A percentile compares a stretch with the other conserved stretches of the same genome.
Evolutionary conservation across 2,113 vertebrate species (phyloP).

Genomic region (Kryptolebias marmoratus): DNA sequence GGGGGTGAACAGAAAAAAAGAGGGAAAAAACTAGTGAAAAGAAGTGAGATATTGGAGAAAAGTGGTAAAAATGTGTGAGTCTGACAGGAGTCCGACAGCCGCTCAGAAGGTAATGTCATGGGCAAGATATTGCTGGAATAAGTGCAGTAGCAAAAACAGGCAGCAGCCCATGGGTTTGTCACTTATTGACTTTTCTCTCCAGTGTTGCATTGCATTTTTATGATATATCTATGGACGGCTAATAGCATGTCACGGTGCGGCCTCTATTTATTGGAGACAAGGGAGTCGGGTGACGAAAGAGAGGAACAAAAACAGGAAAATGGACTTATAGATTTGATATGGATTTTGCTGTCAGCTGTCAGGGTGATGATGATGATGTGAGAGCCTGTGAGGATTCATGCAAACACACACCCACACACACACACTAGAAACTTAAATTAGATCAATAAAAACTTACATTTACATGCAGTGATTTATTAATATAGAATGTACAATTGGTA

Average conservation of each 20-base stretch:
- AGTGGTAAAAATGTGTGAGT: constrained; percentile 20
- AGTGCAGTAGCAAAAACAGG: constrained; percentile 44
- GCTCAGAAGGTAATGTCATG: constrained; percentile 32
- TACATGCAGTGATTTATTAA: background rate
- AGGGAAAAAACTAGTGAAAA: background rate
- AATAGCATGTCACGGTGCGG: constrained; percentile 64
- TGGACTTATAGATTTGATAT: constrained; percentile 74
- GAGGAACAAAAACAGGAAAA: constrained; percentile 72
- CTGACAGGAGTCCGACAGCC: constrained; percentile 35
- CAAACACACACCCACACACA: background rate
- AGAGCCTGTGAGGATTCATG: constrained; percentile 52
- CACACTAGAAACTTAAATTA: constrained; percentile 1
- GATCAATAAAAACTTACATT: constrained; percentile 7
- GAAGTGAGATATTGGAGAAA: constrained; percentile 3
- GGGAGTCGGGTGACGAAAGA: constrained; percentile 65
- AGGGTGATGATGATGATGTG: constrained; percentile 67
- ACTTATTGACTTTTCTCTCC: constrained; percentile 73
- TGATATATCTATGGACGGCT: constrained; percentile 69
- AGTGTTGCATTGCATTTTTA: constrained; percentile 71
- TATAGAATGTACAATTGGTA: background rate
- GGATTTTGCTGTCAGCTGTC: constrained; percentile 77
- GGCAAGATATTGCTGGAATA: constrained; percentile 41
- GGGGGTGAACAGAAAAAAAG: background rate
- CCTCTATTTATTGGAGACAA: constrained; percentile 67
- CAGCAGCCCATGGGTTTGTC: constrained; percentile 56